Evolutionary conservation across 2,888 invertebrate genomes (phyloP).

Genomic region (Dioctria rufipes): DNA sequence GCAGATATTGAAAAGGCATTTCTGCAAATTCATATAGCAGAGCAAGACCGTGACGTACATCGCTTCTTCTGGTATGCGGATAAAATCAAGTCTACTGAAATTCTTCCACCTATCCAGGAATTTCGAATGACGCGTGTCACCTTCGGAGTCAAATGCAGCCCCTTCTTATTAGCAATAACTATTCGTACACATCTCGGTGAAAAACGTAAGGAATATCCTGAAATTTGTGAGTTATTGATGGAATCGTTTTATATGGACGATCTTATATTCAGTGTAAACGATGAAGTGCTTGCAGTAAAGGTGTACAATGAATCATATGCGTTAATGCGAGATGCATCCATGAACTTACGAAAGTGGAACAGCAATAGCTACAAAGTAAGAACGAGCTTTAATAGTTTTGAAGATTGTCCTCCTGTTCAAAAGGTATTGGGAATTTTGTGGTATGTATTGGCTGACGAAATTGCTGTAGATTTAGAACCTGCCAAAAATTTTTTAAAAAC

Average conservation of each 20-base stretch:
- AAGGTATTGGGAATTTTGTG: background rate
- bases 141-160: background rate
- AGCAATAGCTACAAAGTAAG: background rate
- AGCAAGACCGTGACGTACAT: too few species aligned
- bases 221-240: background rate
- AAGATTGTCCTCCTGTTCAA: background rate
- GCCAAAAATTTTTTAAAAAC: background rate
- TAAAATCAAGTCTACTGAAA: too few species aligned
- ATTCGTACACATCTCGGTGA: too few species aligned
- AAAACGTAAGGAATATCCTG: too few species aligned
- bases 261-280: background rate
- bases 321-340: background rate
- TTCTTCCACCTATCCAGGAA: too few species aligned
- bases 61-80: too few species aligned
- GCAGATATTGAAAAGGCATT: background rate
- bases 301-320: background rate
- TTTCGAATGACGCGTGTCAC: too few species aligned
- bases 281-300: background rate
- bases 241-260: background rate
- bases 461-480: too few species aligned
- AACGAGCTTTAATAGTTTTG: background rate
- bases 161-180: background rate
- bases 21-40: too few species aligned
- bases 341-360: background rate
- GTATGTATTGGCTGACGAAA: background rate